Percentiles rank a stretch among this genome's conserved stretches.
These are phyloP conservation scores for Cheilosia grossa DNA, from an alignment of 2,888 invertebrate genomes.

Conservation along the genomic window DNA sequence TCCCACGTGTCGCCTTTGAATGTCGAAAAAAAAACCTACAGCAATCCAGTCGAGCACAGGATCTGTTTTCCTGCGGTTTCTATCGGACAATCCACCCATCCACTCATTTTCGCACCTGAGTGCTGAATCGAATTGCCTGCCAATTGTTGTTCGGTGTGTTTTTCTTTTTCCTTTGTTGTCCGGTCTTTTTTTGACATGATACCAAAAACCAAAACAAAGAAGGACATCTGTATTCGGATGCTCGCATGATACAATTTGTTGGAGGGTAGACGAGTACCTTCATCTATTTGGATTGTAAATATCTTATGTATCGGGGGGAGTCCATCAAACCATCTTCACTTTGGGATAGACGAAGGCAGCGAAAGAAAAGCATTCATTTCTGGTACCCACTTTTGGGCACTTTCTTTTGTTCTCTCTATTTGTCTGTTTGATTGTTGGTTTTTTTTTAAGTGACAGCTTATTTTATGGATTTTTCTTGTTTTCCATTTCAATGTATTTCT, in stretches of 20 bases:
- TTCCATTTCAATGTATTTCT: constrained; percentile 37
- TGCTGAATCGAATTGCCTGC: constrained; percentile 27
- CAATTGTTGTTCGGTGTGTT: constrained; percentile 39
- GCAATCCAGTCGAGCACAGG: constrained; percentile 33
- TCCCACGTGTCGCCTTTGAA: neutral
- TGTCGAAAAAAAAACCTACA: constrained; percentile 22
- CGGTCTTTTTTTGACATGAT: constrained; percentile 1
- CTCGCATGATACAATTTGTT: neutral
- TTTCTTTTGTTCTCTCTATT: neutral
- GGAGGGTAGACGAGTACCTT: neutral
- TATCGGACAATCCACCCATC: neutral
- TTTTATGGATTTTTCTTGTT: constrained; percentile 35
- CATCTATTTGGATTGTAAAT: constrained; percentile 9
- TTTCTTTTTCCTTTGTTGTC: constrained; percentile 3
- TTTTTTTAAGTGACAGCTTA: neutral
- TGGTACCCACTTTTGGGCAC: constrained; percentile 10
- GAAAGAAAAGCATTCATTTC: constrained; percentile 1
- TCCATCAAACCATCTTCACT: constrained; percentile 15
- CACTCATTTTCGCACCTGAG: constrained; percentile 23
- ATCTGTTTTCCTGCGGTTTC: neutral
- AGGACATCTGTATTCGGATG: constrained; percentile 27
- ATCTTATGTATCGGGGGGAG: neutral
- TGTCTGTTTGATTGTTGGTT: constrained; percentile 6
- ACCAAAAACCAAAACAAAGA: constrained; percentile 43
- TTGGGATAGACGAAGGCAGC: neutral